Base-by-base conservation (phyloP, 1,140 invertebrate genomes). In the Tetranychus cinnabarinus region DNA sequence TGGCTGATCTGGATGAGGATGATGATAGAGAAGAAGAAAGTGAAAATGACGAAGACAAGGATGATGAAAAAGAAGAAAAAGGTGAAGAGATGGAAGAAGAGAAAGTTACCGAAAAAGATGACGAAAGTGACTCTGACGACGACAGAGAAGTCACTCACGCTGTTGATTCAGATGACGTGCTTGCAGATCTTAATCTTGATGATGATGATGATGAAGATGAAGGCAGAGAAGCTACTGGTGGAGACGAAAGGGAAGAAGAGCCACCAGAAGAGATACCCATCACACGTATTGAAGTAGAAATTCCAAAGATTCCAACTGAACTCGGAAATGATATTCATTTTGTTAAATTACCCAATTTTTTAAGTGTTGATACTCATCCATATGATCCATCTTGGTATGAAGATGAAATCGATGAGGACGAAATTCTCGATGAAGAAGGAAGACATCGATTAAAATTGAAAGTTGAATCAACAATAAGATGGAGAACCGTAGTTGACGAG, bases 351-450 rank as follows among this genome's bases (percentile, higher is more conserved):
- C 88, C 88, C 1, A 92, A 92, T 72, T 92, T 93, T 70, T 78
- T 93, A 48, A 74, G 73, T 68, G 73, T 76, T 35, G 75, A 76
- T 66, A 76, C 74, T 52, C 76, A 92, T 65, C 93, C 93, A 0
- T 99, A 96, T 71, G 92, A 97, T 72, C 79, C 82, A 1, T 82
- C 84, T 62, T 89, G 86, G 0, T 98, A 98, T 72, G 95, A 98
- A 75, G 93, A 97, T 77, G 95, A 98, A 77, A 90, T 97, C 66
- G 93, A 97, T 70, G 95, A 98, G 68, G 92, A 98, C 72, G 92
- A 97, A 75, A 89, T 90, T 0, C 75, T 96, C 57, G 92, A 97
- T 72, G 95, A 97, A 71, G 95, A 98, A 78, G 95, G 93, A 68
- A 75, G 91, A 63, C 86, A 87, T n/a, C 81, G 83, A n/a, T 54